Evolutionary conservation across 2,888 invertebrate species (phyloP).

Genomic region (Steinernema hermaphroditum): DNA sequence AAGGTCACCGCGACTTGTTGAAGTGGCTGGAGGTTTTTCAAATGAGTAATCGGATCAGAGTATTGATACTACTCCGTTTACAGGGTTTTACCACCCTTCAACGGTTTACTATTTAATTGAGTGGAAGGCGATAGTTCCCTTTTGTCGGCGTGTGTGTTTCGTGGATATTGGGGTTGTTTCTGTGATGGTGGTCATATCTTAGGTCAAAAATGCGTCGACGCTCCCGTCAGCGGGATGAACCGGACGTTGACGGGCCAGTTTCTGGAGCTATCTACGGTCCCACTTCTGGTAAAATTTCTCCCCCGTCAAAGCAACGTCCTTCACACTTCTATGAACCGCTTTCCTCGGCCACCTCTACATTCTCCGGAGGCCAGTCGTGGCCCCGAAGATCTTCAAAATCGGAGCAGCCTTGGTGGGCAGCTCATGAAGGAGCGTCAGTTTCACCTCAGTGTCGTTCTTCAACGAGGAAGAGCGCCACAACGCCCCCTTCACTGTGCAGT

Average conservation of each 20-base stretch:
- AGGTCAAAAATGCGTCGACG: slow-evolving; percentile 15
- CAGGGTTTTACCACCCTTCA: neutral
- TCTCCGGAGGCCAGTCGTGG: neutral
- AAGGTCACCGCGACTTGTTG: neutral
- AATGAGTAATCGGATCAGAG: neutral
- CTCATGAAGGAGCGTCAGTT: neutral
- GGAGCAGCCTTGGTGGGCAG: slow-evolving; percentile 18
- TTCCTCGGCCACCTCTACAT: neutral
- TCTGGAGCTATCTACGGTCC: neutral
- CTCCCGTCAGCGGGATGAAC: slow-evolving; percentile 14
- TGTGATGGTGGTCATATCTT: neutral
- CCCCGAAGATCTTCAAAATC: neutral
- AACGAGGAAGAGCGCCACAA: neutral
- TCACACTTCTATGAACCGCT: neutral
- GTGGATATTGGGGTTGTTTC: neutral
- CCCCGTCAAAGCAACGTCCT: slow-evolving; percentile 24
- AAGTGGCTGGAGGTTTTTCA: neutral
- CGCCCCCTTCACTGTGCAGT: neutral
- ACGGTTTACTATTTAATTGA: neutral
- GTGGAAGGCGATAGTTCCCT: neutral
- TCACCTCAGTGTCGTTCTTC: neutral
- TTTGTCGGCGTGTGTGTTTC: neutral
- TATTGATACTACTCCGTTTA: neutral
- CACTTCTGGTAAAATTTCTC: slow-evolving; percentile 10
- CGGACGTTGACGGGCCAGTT: neutral